A percentile compares a stretch with the other conserved stretches of the same genome.
Evolutionary conservation across 2,888 invertebrate species (phyloP).

Genomic region (Baccha elongata): DNA sequence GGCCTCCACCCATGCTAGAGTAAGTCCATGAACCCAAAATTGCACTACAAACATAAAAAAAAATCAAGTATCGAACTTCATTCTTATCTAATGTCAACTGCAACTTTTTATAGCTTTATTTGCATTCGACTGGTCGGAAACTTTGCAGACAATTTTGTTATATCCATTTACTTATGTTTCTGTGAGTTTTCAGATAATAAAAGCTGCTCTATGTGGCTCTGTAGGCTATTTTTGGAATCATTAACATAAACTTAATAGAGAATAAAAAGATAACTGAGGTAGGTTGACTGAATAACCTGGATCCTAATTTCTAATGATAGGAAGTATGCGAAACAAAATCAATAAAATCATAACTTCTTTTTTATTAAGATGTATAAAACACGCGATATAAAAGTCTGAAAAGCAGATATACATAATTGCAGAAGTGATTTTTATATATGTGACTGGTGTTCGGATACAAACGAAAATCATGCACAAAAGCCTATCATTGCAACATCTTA

Average conservation of each 20-base stretch:
- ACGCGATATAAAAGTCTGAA: not conserved
- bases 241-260: not conserved
- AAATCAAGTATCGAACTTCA: not conserved
- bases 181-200: not conserved
- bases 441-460: too few species aligned
- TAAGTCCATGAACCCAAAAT: not conserved
- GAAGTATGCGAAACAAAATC: too few species aligned
- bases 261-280: not conserved
- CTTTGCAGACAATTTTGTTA: conserved; percentile 11
- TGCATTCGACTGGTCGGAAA: not conserved
- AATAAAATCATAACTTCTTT: too few species aligned
- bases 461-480: too few species aligned
- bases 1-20: conserved; percentile 9
- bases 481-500: too few species aligned
- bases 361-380: not conserved
- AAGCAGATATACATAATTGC: not conserved
- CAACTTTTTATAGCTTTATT: conserved; percentile 17
- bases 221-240: not conserved
- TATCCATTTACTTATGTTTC: not conserved
- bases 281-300: not conserved
- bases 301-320: not conserved
- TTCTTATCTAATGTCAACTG: conserved; percentile 5
- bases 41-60: conserved; percentile 17
- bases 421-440: not conserved
- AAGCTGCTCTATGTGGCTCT: too few species aligned